These are phyloP conservation scores for Colistium nudipinnis DNA, from an alignment of 2,113 vertebrate genomes.

Conservation along the genomic window DNA sequence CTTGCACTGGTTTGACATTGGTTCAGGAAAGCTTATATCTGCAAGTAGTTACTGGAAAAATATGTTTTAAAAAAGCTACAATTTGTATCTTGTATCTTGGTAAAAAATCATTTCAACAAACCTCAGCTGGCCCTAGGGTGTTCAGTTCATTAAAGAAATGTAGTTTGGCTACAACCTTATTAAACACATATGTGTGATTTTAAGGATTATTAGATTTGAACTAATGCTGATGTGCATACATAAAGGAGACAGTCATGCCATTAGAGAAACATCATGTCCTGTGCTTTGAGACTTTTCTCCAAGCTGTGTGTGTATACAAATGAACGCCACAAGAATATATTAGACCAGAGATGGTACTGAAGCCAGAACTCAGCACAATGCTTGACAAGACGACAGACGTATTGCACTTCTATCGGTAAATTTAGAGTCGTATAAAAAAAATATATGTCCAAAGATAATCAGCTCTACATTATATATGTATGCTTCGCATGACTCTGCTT, in stretches of 20 bases:
- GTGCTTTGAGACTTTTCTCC: neutral
- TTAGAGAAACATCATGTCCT: neutral
- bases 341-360: neutral
- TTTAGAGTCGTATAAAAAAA: neutral
- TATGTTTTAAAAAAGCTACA: neutral
- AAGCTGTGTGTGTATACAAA: neutral
- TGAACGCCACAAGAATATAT: neutral
- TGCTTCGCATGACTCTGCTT: neutral
- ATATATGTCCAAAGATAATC: neutral
- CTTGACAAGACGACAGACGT: neutral
- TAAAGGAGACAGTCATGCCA: too few relatives aligned
- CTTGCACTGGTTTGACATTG: neutral
- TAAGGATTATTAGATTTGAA: neutral
- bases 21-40: neutral
- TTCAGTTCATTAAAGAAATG: neutral
- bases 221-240: neutral
- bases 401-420: neutral
- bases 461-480: neutral
- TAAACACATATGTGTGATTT: neutral
- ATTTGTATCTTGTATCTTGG: neutral
- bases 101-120: neutral
- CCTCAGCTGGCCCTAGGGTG: neutral
- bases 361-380: neutral
- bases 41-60: neutral
- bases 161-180: neutral